Conservation (phyloP, 2,113 vertebrate species). For the Oryzias javanicus region DNA sequence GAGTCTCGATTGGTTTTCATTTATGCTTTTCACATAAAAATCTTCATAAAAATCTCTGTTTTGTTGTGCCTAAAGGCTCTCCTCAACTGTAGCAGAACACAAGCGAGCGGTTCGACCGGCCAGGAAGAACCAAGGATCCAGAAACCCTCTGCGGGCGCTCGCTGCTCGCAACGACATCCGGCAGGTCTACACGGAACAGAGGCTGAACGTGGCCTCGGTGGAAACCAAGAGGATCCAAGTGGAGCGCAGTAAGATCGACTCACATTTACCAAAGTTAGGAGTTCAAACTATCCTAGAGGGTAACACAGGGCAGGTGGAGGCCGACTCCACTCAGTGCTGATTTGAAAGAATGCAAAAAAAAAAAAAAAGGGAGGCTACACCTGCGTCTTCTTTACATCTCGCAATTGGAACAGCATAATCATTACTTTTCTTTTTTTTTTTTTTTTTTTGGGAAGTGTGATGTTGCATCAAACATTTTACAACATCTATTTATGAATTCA, state of each 20-base stretch:
- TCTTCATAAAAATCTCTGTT: not conserved
- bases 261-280: not conserved
- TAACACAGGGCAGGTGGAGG: too few species aligned
- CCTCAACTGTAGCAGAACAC: constrained; percentile 75
- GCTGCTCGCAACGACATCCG: constrained; percentile 79
- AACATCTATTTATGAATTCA: too few species aligned
- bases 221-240: constrained; percentile 82
- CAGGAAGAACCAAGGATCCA: constrained; percentile 75
- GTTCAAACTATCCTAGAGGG: too few species aligned
- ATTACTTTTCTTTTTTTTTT: too few species aligned
- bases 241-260: constrained; percentile 72
- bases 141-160: constrained; percentile 79
- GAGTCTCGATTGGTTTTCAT: constrained; percentile 6
- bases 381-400: too few species aligned
- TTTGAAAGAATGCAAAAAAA: too few species aligned
- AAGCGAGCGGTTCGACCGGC: constrained; percentile 76
- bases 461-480: too few species aligned
- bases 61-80: constrained; percentile 59
- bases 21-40: too few species aligned
- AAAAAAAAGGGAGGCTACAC: too few species aligned
- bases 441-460: too few species aligned
- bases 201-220: constrained; percentile 77
- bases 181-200: constrained; percentile 80
- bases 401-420: too few species aligned
- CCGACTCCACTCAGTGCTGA: too few species aligned